Conservation (phyloP, 1,140 invertebrate genomes). For the Apocrypta bakeri region DNA sequence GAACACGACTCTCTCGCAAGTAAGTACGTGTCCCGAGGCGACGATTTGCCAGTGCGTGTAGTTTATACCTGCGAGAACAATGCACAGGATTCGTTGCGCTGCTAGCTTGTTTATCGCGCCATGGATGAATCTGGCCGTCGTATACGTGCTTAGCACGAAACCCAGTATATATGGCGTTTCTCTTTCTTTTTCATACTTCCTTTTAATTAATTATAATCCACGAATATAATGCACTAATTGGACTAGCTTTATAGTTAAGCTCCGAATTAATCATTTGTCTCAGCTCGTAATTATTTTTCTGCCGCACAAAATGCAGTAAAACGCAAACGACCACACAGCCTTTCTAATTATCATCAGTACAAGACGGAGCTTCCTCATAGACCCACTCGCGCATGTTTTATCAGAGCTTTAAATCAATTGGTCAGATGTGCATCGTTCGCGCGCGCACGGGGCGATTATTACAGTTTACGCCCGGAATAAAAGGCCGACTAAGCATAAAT, state of each 20-base stretch:
- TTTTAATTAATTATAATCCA: no score
- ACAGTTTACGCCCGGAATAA: slow-evolving; percentile 17
- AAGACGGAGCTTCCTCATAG: not conserved
- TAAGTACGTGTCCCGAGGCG: not conserved
- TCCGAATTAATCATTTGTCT: not conserved
- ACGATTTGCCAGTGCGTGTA: slow-evolving; percentile 6
- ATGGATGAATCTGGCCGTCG: not conserved
- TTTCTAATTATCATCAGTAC: not conserved
- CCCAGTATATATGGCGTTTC: no score
- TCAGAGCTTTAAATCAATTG: not conserved
- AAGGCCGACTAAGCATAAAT: not conserved
- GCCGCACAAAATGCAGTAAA: not conserved
- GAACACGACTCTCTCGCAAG: not conserved
- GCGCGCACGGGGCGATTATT: not conserved
- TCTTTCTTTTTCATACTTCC: no score
- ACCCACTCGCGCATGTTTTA: not conserved
- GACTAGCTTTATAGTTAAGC: not conserved
- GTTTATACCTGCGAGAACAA: not conserved
- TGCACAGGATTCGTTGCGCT: slow-evolving; percentile 17
- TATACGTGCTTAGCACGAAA: no score
- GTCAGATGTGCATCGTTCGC: not conserved
- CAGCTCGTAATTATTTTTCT: not conserved
- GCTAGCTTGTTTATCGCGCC: not conserved
- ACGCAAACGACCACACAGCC: not conserved
- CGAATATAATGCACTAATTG: not conserved